A percentile compares a stretch with the other conserved stretches of the same genome.
Conservation (phyloP, 2,797 vertebrate genomes). For the Bufotes viridis region DNA sequence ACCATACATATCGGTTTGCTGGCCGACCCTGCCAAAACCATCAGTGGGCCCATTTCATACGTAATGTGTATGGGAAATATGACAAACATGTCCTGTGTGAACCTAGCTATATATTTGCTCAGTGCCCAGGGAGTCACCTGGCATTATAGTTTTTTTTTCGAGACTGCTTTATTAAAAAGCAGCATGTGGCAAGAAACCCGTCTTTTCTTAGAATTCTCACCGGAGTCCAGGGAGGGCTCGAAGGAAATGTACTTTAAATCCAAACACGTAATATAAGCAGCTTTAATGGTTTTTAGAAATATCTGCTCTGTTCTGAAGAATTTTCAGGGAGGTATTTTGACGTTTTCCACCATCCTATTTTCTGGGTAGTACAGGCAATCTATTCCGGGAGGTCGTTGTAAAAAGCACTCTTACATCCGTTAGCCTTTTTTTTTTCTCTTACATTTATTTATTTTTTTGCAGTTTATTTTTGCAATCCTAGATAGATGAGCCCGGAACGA, state of each 20-base stretch:
- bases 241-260: background rate
- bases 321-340: background rate
- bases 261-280: background rate
- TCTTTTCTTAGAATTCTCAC: background rate
- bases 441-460: background rate
- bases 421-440: background rate
- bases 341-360: background rate
- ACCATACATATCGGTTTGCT: background rate
- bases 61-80: background rate
- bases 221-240: background rate
- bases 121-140: background rate
- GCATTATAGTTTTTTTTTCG: too few species aligned
- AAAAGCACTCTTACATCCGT: conserved; percentile 5
- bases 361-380: conserved; percentile 1
- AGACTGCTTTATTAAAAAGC: too few species aligned
- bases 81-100: background rate
- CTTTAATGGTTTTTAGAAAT: background rate
- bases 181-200: background rate
- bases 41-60: background rate
- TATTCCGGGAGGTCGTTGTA: conserved; percentile 36
- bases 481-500: conserved; percentile 42
- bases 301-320: background rate
- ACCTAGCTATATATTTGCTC: background rate
- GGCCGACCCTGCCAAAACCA: background rate
- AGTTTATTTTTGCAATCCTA: conserved; percentile 12